Conservation (phyloP, 30 jellyfish, hydroid and myxozoan species). For the Chironex yamaguchii region DNA sequence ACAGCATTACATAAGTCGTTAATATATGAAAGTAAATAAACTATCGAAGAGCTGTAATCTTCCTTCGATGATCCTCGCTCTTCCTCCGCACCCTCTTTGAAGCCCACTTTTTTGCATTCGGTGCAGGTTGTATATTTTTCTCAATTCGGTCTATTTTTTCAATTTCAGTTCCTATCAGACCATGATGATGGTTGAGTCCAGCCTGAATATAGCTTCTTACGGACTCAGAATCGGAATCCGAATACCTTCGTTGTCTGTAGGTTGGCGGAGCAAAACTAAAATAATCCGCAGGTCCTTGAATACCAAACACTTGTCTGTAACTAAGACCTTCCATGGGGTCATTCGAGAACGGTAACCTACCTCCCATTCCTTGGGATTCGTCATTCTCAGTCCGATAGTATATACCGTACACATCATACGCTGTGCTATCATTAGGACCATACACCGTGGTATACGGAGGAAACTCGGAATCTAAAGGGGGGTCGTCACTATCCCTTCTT, state of each 20-base stretch:
- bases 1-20: no score
- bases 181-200: constrained; percentile 67
- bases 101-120: constrained; percentile 58
- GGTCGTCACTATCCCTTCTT: background rate
- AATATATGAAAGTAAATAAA: no score
- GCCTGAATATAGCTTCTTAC: constrained; percentile 86
- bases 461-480: background rate
- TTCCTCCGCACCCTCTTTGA: constrained; percentile 68
- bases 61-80: constrained; percentile 79
- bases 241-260: constrained; percentile 92
- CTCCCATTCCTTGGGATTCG: background rate
- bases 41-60: constrained; percentile 67
- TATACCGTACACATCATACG: background rate
- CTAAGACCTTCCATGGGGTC: constrained; percentile 85
- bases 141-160: constrained; percentile 67
- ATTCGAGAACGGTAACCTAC: background rate
- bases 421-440: background rate
- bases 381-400: background rate
- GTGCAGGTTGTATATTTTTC: constrained; percentile 74
- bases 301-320: constrained; percentile 95
- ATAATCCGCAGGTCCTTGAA: constrained; percentile 88
- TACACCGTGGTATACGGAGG: background rate
- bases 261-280: constrained; percentile 95
- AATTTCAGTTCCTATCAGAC: constrained; percentile 1
- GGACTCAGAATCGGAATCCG: constrained; percentile 99